Evolutionary conservation across 2,797 vertebrate genomes (phyloP).

Genomic region (Lepidocolaptes lacrymiger): DNA sequence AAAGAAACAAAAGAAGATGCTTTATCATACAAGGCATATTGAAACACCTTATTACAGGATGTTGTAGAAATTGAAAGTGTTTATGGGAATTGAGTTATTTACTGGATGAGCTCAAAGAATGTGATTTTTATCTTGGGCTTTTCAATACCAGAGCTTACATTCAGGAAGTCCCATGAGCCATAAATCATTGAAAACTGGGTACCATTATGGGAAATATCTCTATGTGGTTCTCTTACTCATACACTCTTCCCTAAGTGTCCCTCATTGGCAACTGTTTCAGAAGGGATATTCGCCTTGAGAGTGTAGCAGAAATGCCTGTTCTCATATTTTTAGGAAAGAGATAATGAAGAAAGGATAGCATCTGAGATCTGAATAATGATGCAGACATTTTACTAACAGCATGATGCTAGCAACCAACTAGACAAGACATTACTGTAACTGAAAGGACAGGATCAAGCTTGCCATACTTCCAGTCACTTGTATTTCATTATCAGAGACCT

Average conservation of each 20-base stretch:
- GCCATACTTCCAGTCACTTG: background rate
- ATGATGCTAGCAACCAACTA: background rate
- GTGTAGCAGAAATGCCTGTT: background rate
- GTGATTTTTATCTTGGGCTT: background rate
- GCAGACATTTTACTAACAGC: background rate
- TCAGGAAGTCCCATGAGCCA: background rate
- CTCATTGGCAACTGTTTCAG: background rate
- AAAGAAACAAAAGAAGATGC: background rate
- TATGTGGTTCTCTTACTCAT: background rate
- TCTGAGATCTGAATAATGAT: background rate
- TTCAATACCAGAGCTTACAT: background rate
- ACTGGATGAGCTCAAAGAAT: background rate
- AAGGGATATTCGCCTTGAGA: background rate
- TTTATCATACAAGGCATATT: background rate
- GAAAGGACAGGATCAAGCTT: background rate
- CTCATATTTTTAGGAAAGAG: background rate
- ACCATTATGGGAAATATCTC: background rate
- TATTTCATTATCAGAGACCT: background rate
- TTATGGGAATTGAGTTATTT: background rate
- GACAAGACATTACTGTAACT: background rate
- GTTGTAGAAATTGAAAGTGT: background rate
- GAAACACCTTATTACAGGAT: background rate
- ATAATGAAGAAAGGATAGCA: background rate
- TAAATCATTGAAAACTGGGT: background rate
- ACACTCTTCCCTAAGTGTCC: accelerated